These are phyloP conservation scores for Macaca fascicularis DNA, from an alignment of 2,113 vertebrate genomes.

Conservation along the genomic window DNA sequence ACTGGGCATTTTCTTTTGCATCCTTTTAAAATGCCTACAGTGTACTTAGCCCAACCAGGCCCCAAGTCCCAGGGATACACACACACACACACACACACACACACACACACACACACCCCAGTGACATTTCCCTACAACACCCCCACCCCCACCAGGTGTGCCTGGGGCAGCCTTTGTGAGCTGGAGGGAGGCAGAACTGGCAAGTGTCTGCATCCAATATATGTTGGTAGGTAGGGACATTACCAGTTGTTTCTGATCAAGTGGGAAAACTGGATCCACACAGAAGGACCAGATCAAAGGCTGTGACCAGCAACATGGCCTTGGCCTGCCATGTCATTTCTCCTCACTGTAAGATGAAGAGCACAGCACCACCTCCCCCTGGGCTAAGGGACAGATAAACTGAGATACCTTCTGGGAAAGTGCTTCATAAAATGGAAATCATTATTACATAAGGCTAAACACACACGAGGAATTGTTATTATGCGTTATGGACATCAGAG, in stretches of 20 bases:
- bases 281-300: not conserved
- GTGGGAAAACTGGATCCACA: not conserved
- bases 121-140: too few species aligned
- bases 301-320: rapidly evolving
- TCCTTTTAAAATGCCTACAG: too few species aligned
- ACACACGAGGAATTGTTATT: not conserved
- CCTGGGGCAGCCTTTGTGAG: not conserved
- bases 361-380: not conserved
- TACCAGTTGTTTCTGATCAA: not conserved
- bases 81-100: too few species aligned
- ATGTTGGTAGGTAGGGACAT: rapidly evolving
- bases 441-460: not conserved
- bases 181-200: not conserved
- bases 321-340: not conserved
- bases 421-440: not conserved
- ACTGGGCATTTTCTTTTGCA: not conserved
- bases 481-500: rapidly evolving
- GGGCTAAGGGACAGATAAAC: not conserved
- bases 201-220: not conserved
- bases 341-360: not conserved
- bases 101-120: too few species aligned
- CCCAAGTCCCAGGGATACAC: not conserved
- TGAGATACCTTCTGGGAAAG: not conserved
- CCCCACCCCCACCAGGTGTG: not conserved
- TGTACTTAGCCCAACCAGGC: not conserved